phyloP scores from a whole-genome alignment of 2,888 invertebrate species.

The Plebejus argus region DNA sequence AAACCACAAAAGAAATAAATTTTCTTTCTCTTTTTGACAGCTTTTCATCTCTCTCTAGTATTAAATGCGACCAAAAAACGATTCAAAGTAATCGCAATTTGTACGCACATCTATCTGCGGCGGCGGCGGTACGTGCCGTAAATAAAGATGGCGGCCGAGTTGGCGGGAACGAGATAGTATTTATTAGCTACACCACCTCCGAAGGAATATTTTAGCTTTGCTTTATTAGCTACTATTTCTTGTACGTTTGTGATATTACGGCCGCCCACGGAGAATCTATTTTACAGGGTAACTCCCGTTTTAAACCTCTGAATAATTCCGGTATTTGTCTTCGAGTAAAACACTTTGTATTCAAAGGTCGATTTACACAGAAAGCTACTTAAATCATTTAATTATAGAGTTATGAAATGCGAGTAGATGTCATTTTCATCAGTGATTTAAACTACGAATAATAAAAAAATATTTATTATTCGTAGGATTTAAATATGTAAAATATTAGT shows the following conservation, averaged over 20 bases:
- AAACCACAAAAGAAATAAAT: background rate
- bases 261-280: conserved; percentile 20
- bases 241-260: conserved; percentile 36
- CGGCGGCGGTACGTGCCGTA: conserved; percentile 61
- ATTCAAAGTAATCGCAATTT: conserved; percentile 39
- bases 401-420: background rate
- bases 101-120: conserved; percentile 54
- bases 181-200: conserved; percentile 50
- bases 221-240: conserved; percentile 39
- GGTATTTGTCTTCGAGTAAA: background rate
- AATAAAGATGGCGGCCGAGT: conserved; percentile 68
- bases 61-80: conserved; percentile 2
- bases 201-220: conserved; percentile 43
- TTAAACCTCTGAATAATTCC: conserved; percentile 25
- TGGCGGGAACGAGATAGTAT: conserved; percentile 53
- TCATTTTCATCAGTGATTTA: background rate
- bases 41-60: background rate
- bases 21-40: background rate
- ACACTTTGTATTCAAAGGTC: background rate
- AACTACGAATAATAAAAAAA: no score
- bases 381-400: background rate
- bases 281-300: conserved; percentile 21
- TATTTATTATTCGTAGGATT: no score
- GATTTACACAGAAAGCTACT: background rate
- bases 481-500: no score